A percentile compares a stretch with the other conserved stretches of the same genome.
These are phyloP conservation scores for Amblyjoppa proteus DNA, from an alignment of 2,888 invertebrate species.

Conservation along the genomic window DNA sequence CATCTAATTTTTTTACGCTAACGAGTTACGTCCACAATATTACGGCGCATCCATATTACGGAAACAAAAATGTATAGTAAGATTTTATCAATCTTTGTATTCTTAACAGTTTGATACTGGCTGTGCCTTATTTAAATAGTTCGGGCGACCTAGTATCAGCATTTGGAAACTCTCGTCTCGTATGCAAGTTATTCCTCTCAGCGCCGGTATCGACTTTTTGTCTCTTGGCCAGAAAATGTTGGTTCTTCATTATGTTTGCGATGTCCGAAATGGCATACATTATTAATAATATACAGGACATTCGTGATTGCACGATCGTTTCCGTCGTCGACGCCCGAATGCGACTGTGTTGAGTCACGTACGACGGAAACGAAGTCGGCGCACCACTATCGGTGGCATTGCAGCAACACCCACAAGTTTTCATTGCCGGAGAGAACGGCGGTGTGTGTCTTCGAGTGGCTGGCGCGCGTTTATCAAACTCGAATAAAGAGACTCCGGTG, in stretches of 20 bases:
- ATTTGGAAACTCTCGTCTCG: neutral
- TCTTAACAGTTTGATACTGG: too few relatives aligned
- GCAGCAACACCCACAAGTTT: slow-evolving; percentile 18
- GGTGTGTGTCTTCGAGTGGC: slow-evolving; percentile 38
- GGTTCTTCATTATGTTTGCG: neutral
- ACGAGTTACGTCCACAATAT: too few relatives aligned
- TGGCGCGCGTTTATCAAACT: slow-evolving; percentile 51
- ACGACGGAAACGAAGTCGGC: slow-evolving; percentile 17
- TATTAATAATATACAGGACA: neutral
- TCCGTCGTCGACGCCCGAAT: slow-evolving; percentile 14
- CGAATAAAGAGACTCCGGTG: slow-evolving; percentile 33
- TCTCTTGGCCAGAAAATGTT: slow-evolving; percentile 4
- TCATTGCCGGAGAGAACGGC: slow-evolving; percentile 17
- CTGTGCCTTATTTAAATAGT: too few relatives aligned
- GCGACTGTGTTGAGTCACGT: slow-evolving; percentile 15
- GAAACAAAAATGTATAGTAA: too few relatives aligned
- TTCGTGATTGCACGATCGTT: slow-evolving; percentile 17
- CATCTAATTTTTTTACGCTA: too few relatives aligned
- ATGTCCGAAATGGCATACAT: slow-evolving; percentile 18
- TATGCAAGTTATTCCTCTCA: neutral
- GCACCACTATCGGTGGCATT: neutral
- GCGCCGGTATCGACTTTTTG: neutral
- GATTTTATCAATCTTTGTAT: too few relatives aligned
- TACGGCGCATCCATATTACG: too few relatives aligned
- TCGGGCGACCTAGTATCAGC: neutral